Percentiles rank a stretch among this genome's conserved stretches.
Conservation (phyloP, 2,797 vertebrate species). For the Saxicola maurus region DNA sequence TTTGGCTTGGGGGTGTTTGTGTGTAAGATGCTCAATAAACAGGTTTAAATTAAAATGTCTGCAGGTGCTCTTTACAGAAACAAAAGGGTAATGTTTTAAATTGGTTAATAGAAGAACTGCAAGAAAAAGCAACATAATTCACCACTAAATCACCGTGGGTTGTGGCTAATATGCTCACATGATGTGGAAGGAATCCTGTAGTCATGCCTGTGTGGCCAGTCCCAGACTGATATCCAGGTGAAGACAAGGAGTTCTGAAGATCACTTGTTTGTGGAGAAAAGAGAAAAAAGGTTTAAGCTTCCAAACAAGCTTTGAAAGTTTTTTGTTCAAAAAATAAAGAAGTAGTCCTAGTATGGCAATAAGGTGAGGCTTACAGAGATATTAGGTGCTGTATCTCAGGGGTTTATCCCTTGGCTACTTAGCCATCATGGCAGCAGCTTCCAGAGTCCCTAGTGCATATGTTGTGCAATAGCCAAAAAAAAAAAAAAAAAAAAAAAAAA, state of each 20-base stretch:
- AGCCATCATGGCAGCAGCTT: conserved; percentile 81
- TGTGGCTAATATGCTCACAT: conserved; percentile 67
- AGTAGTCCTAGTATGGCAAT: conserved; percentile 74
- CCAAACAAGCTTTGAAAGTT: conserved; percentile 74
- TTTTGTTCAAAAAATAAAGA: conserved; percentile 73
- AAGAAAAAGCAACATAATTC: conserved; percentile 68
- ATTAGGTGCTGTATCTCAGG: conserved; percentile 71
- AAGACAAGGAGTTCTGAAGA: conserved; percentile 75
- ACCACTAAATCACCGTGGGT: conserved; percentile 59
- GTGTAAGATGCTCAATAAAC: conserved; percentile 67
- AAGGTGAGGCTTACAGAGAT: conserved; percentile 74
- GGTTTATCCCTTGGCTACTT: conserved; percentile 78
- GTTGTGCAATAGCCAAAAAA: conserved; percentile 76
- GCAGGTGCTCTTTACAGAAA: conserved; percentile 74
- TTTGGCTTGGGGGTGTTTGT: conserved; percentile 65
- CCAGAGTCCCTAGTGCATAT: conserved; percentile 82
- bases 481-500: conserved; percentile 30
- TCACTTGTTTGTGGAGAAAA: conserved; percentile 73
- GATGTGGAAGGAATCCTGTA: conserved; percentile 70
- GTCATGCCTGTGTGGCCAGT: conserved; percentile 76
- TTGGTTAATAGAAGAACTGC: conserved; percentile 62
- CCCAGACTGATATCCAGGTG: conserved; percentile 75
- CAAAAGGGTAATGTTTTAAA: conserved; percentile 70
- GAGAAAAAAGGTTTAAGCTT: conserved; percentile 73
- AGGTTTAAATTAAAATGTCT: conserved; percentile 62